Percentiles rank a stretch among this genome's conserved stretches.
Evolutionary conservation across 2,797 vertebrate genomes (phyloP).

Genomic region (Denticeps clupeoides): DNA sequence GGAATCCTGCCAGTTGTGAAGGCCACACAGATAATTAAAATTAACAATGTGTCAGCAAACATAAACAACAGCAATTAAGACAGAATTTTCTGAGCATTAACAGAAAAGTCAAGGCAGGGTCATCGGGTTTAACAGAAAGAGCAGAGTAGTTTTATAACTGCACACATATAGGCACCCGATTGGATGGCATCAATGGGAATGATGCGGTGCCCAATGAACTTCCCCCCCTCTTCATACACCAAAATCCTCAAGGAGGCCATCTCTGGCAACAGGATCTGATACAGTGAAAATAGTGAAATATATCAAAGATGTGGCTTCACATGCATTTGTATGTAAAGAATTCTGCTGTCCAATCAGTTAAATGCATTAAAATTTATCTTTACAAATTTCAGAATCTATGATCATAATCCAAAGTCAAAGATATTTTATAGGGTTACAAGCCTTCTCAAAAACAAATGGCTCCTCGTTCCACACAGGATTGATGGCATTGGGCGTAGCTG

Average conservation of each 20-base stretch:
- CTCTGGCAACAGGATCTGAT: slow-evolving; percentile 85
- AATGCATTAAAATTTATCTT: too few species aligned
- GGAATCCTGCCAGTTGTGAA: slow-evolving; percentile 88
- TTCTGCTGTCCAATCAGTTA: too few species aligned
- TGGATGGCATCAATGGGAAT: slow-evolving; percentile 81
- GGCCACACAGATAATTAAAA: too few species aligned
- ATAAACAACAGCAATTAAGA: too few species aligned
- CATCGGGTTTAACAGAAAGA: too few species aligned
- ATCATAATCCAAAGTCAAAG: background rate
- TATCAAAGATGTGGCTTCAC: background rate
- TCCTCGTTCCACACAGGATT: slow-evolving; percentile 97
- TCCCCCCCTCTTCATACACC: slow-evolving; percentile 84
- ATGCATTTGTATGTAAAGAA: background rate
- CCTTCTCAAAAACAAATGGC: slow-evolving; percentile 95
- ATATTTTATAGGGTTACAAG: slow-evolving; percentile 27
- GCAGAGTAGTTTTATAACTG: background rate
- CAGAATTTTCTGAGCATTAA: too few species aligned
- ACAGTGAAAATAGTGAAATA: slow-evolving; percentile 3
- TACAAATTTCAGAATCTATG: background rate
- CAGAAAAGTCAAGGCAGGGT: too few species aligned
- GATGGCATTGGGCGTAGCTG: slow-evolving; percentile 73
- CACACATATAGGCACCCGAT: slow-evolving; percentile 63
- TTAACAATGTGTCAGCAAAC: background rate
- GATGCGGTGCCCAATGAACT: slow-evolving; percentile 90
- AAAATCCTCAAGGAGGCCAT: slow-evolving; percentile 80